Base-by-base conservation (phyloP, 2,888 invertebrate species). In the Tromatobia lineatoria region DNA sequence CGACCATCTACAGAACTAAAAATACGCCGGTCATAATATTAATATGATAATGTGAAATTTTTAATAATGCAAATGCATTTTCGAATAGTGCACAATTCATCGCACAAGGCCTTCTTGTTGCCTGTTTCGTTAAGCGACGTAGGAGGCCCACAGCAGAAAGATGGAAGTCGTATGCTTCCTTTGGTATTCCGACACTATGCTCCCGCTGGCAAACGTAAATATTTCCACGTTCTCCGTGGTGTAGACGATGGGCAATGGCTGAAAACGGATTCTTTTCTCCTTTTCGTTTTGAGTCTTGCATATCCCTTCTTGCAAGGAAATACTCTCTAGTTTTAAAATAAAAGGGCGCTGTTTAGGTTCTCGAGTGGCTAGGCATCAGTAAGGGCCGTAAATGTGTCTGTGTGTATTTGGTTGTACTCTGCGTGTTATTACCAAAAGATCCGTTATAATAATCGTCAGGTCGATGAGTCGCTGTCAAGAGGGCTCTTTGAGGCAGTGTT, bases 171-270 rank as follows among this genome's bases (percentile, higher is more conserved):
- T 67, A 29, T 45, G 47, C 38, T 70, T 50, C 38, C 34, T 50
- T 74, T 42, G 42, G 73, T 74, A 78, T 84, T 80, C 80, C 64
- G 57, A 74, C 61, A 73, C 73, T 71, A 67, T 73, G 52, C 67
- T 67, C 70, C 77, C 59, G 29, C 59, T 59, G 74, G 69, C 52
- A 64, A 74, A 69, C 80, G 69, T 84, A 84, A 84, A 84, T 84
- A 84, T 84, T 84, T 80, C 73, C 47, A 47, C 61, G 66, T 52
- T 76, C 18, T 47, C 50, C 42, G 67, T 61, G 59, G 15, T n/a
- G 47, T 34, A 52, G 59, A 70, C 64, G 66, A 42, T 61, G 83
- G 34, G 69, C 83, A 77, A 74, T 64, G 67, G 77, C 67, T 77
- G 77, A 70, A 84, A 76, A 76, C 70, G 76, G 52, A 77, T 83